Percentiles rank a stretch among this genome's conserved stretches.
phyloP scores from a whole-genome alignment of 2,797 vertebrate species.

The Bucorvus abyssinicus region DNA sequence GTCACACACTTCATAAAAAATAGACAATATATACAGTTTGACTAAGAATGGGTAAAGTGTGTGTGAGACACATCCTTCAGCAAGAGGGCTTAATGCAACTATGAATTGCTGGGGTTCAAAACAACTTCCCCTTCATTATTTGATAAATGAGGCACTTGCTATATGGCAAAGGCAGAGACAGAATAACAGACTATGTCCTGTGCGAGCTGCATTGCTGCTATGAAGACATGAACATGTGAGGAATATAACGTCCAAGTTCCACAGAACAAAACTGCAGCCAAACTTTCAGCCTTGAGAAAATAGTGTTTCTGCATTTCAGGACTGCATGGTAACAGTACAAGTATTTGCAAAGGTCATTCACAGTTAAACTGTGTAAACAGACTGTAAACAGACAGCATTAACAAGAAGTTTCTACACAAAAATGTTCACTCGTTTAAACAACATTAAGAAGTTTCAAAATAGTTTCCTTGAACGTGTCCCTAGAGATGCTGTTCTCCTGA shows the following conservation, averaged over 20 bases:
- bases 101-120: fast-evolving
- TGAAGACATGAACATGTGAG: background rate
- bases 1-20: background rate
- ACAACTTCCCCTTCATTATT: background rate
- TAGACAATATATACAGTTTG: background rate
- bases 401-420: background rate
- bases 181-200: background rate
- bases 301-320: background rate
- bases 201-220: background rate
- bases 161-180: background rate
- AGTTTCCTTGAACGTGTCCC: background rate
- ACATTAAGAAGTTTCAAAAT: background rate
- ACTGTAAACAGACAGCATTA: background rate
- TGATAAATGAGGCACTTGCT: background rate
- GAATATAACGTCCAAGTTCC: background rate
- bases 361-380: background rate
- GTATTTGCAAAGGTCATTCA: background rate
- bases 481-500: background rate
- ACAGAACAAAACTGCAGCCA: background rate
- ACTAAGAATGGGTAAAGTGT: background rate
- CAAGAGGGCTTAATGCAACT: background rate
- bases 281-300: background rate
- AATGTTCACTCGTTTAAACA: background rate
- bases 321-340: background rate
- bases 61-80: background rate